Percentiles rank a stretch among this genome's conserved stretches.
Evolutionary conservation across 1,140 invertebrate genomes (phyloP).

Genomic region (Wasmannia auropunctata): DNA sequence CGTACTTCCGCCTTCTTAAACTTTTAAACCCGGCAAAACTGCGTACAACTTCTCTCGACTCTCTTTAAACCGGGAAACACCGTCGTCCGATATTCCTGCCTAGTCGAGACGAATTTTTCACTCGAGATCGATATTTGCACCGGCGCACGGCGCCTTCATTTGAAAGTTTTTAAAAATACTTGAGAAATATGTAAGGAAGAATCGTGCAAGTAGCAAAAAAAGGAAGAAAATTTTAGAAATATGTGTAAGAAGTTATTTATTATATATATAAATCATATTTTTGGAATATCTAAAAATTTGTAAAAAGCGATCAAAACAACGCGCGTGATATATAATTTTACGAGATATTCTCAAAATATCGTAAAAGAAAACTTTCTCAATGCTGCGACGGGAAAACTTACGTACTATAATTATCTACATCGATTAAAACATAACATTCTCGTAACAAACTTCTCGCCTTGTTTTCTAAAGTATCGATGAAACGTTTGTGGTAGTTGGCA

Average conservation of each 20-base stretch:
- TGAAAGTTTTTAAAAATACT: constrained; percentile 8
- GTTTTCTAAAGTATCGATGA: constrained; percentile 26
- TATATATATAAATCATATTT: constrained; percentile 1
- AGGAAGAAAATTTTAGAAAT: not conserved
- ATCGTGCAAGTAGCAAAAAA: not conserved
- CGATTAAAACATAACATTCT: not conserved
- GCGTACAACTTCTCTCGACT: constrained; percentile 41
- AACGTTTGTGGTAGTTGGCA: not conserved
- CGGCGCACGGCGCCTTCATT: not conserved
- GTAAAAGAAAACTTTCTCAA: not conserved
- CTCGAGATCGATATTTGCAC: constrained; percentile 1
- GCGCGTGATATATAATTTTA: not conserved
- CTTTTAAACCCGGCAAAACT: constrained; percentile 70
- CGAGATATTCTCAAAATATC: not conserved
- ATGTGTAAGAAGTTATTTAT: not conserved
- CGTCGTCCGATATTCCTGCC: constrained; percentile 2
- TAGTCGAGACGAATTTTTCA: constrained; percentile 8
- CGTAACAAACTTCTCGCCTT: not conserved
- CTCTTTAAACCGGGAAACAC: constrained; percentile 38
- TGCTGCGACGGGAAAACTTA: not conserved
- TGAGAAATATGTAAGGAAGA: not conserved
- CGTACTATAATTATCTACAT: not conserved
- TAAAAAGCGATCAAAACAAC: not conserved
- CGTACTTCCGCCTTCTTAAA: constrained; percentile 67
- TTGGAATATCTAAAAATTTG: not conserved